Base-by-base conservation (phyloP, 1,140 invertebrate species). In the Danaus melanippus region DNA sequence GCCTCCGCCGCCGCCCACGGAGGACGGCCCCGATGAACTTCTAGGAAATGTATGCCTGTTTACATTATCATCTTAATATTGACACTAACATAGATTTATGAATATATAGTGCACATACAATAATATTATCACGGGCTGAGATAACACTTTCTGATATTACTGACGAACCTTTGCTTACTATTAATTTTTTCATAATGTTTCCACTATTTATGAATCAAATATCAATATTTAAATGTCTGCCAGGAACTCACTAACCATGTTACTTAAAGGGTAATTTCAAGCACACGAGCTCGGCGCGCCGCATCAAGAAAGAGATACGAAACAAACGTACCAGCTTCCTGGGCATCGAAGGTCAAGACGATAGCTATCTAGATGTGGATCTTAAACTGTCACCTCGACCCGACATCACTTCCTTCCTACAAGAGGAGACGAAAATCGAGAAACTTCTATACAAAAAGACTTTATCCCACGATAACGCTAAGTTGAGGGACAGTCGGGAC, bases 241-340 rank as follows among this genome's bases (percentile, higher is more conserved):
- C 21, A 32, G 21, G 21, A 5, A 32, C 21, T 32, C 2, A 32
- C 21, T 32, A 32, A 32, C 21, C 21, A 32, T 32, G 7, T 32
- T 32, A 32, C 21, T 32, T 32, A 32, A 32, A 88, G 87, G 86
- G 82, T 50, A 90, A 91, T 46, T 88, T 94, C 49, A 92, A 92
- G 67, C 89, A 93, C 55, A 89, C 93, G 47, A 95, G 94, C 68
- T 95, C 94, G 1, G 94, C 94, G 1, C 93, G 93, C 53, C 90
- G 94, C 53, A 95, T 96, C 51, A 95, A 95, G 69, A 95, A 95
- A 72, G 95, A 96, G 75, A 88, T 96, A 17, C 89, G 93, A 9
- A 93, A 92, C 66, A 93, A 95, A 66, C 90, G 95, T 8, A 96
- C 94, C 12, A 94, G 94, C 79, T 96, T 96, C 71, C 86, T 96